Evolutionary conservation across 2,797 vertebrate genomes (phyloP), one percentile per base, ranked within the genome.

Genomic region (Scleropages formosus): DNA sequence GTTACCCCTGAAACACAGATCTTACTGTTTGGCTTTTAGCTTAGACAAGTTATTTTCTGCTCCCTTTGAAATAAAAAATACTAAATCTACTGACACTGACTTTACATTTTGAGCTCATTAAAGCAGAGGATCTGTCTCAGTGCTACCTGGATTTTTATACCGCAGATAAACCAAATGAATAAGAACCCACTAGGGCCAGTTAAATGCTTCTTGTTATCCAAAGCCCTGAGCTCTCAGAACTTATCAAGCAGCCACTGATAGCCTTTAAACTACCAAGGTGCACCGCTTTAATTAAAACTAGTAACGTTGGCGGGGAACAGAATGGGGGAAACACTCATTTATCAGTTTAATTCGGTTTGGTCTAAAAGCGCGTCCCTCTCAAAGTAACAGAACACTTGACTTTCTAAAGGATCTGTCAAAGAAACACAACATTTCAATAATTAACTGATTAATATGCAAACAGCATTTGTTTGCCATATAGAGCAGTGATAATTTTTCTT

Each of bases 131-230:
- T 92, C 90, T 91, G 89, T 91, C 90, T 91, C 89, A 87, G 85
- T 88, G 88, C 85, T 89, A 93, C 90, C 91, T 93, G 91, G 86
- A 86, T 88, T 75, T 83, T 87, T 77, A 85, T 80, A 85, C 79
- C 72, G 73, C 75, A 90, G 90, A 93, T 93, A 93, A 93, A 91
- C 89, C 89, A 92, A 94, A 93, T 94, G 90, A 94, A 92, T 92
- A 91, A 90, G 88, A 92, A 91, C 88, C 90, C 88, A 84, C 89
- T 81, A 81, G 90, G 90, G 89, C 91, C 84, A 82, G 82, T 88
- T 89, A 90, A 92, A 92, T 81, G 87, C 87, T 88, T 87, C 85
- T 85, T 91, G 89, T 90, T 91, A 93, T 92, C 89, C 91, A 89
- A 90, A 91, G 92, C 90, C 89, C 85, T 80, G 83, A 82, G 86